A percentile compares a stretch with the other conserved stretches of the same genome.
These are phyloP conservation scores for Macroramphosus scolopax DNA, from an alignment of 2,797 vertebrate genomes.

Conservation along the genomic window DNA sequence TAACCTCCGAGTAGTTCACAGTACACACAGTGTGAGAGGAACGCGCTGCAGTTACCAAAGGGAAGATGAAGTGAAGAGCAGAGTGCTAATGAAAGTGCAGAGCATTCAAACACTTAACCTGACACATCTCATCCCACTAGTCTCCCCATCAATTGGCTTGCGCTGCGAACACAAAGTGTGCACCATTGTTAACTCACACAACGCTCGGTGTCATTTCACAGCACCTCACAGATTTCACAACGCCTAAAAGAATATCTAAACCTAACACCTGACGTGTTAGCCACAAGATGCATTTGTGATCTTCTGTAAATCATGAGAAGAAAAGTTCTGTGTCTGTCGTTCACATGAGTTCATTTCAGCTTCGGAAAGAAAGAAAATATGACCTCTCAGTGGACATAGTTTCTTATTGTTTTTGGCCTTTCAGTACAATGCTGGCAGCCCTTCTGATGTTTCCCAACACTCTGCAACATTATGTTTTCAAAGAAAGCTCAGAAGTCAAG, in stretches of 20 bases:
- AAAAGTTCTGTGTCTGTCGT: neutral
- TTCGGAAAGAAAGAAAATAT: too few relatives aligned
- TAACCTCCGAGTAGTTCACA: neutral
- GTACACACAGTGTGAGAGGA: neutral
- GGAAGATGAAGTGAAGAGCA: slow-evolving; percentile 1
- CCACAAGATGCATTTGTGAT: neutral
- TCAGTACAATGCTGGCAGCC: neutral
- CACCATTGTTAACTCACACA: too few relatives aligned
- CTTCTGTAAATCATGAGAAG: neutral
- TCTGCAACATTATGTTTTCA: slow-evolving; percentile 18
- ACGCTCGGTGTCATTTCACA: too few relatives aligned
- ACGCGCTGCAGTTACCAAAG: too few relatives aligned
- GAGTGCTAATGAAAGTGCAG: slow-evolving; percentile 16
- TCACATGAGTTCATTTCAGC: slow-evolving; percentile 16
- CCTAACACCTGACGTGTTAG: neutral
- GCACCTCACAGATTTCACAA: slow-evolving; percentile 3
- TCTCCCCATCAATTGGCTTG: too few relatives aligned
- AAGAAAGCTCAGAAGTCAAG: slow-evolving; percentile 21
- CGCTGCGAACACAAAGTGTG: too few relatives aligned
- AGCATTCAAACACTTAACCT: too few relatives aligned
- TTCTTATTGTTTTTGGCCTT: slow-evolving; percentile 21
- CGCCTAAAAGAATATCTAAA: neutral
- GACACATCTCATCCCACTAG: too few relatives aligned
- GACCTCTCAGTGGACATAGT: slow-evolving; percentile 6
- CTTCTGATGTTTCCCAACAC: slow-evolving; percentile 5